Conservation (phyloP, 2,888 invertebrate genomes). For the Sturmia bella region DNA sequence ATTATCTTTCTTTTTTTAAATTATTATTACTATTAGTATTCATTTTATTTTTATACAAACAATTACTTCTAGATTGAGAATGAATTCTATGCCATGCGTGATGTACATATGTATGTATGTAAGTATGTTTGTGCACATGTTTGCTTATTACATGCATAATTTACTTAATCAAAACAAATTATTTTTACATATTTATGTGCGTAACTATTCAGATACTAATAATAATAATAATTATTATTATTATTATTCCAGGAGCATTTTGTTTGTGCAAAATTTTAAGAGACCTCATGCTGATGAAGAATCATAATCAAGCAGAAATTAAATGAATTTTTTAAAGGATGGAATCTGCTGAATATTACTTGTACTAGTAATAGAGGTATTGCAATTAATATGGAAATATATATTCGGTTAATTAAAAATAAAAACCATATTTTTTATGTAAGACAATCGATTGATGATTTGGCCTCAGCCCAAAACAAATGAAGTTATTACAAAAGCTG, state of each 20-base stretch:
- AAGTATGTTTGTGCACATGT: conserved; percentile 1
- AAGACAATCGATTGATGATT: too few species aligned
- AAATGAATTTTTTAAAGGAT: neutral
- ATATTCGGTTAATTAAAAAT: too few species aligned
- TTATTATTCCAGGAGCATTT: neutral
- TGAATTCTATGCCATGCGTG: neutral
- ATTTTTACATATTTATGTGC: neutral
- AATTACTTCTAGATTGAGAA: conserved; percentile 31
- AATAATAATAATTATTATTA: too few species aligned
- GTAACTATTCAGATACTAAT: neutral
- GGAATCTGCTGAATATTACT: too few species aligned
- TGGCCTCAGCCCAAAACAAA: too few species aligned
- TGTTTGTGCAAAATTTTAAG: neutral
- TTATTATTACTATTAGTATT: conserved; percentile 30
- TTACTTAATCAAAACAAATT: conserved; percentile 4
- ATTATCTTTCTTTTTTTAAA: conserved; percentile 19
- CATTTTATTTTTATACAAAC: conserved; percentile 31
- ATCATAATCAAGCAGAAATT: neutral
- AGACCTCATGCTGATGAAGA: neutral
- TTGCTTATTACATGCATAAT: neutral
- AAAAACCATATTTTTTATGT: too few species aligned
- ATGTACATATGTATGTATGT: conserved; percentile 12
- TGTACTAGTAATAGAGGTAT: too few species aligned
- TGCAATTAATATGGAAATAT: too few species aligned
- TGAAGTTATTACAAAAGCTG: too few species aligned